Evolutionary conservation across 2,797 vertebrate genomes (phyloP).

Genomic region (Momotus momota): DNA sequence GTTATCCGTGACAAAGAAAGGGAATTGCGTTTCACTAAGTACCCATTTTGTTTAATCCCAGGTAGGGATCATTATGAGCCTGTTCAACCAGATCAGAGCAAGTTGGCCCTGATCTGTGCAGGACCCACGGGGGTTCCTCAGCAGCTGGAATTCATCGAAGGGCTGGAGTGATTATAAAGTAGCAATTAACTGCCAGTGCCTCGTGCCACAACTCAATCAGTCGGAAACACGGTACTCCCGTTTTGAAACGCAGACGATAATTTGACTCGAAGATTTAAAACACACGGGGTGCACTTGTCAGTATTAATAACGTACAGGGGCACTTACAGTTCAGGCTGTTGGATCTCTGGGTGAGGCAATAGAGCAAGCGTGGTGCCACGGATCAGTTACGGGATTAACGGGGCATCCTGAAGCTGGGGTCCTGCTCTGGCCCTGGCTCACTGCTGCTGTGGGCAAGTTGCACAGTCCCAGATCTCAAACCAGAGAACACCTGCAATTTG

Average conservation of each 20-base stretch:
- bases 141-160: background rate
- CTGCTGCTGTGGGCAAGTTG: background rate
- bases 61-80: background rate
- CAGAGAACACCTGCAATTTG: background rate
- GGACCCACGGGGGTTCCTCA: background rate
- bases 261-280: background rate
- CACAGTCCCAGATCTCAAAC: background rate
- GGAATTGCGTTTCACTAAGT: conserved; percentile 31
- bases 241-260: background rate
- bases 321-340: background rate
- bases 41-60: conserved; percentile 23
- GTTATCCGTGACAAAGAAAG: background rate
- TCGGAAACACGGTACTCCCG: background rate
- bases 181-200: conserved; percentile 24
- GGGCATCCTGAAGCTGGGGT: background rate
- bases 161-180: background rate
- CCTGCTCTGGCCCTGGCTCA: background rate
- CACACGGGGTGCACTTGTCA: background rate
- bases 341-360: background rate
- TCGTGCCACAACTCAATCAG: background rate
- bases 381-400: background rate
- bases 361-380: background rate
- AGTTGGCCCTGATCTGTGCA: conserved; percentile 5
- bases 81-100: conserved; percentile 6
- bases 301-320: background rate